A percentile compares a stretch with the other conserved stretches of the same genome.
These are phyloP conservation scores for Andrena minutula DNA, from an alignment of 2,888 invertebrate species.

Conservation along the genomic window DNA sequence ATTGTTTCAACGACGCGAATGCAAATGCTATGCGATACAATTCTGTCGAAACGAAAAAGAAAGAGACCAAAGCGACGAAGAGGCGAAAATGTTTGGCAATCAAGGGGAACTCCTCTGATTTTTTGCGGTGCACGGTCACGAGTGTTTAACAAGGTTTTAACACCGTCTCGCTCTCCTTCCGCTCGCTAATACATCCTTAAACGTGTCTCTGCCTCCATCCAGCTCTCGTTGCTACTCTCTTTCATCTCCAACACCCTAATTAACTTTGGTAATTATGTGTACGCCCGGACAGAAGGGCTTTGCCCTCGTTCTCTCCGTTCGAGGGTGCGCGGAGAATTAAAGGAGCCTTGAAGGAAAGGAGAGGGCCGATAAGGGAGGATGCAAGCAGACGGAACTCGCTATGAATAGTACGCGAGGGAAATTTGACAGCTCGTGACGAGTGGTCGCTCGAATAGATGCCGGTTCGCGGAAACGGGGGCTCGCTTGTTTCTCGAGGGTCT, in stretches of 20 bases:
- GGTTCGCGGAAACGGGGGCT: constrained; percentile 23
- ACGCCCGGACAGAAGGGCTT: constrained; percentile 61
- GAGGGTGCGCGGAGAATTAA: not conserved
- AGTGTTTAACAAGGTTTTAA: constrained; percentile 54
- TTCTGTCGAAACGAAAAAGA: not conserved
- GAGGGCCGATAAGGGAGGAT: constrained; percentile 26
- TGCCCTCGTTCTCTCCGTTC: constrained; percentile 43
- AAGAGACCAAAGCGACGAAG: not conserved
- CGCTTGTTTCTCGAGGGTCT: constrained; percentile 15
- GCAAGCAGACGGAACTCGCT: constrained; percentile 40
- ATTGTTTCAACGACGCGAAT: too few species aligned
- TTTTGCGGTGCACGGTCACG: constrained; percentile 6
- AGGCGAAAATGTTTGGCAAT: constrained; percentile 9
- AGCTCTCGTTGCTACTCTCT: constrained; percentile 63
- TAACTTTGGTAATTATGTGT: constrained; percentile 78
- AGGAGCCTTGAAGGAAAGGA: constrained; percentile 19
- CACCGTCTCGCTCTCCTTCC: constrained; percentile 41
- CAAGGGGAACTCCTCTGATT: constrained; percentile 29
- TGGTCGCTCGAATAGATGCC: constrained; percentile 27
- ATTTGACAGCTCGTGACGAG: constrained; percentile 53
- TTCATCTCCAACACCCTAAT: constrained; percentile 77
- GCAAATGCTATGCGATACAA: not conserved
- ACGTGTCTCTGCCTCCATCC: constrained; percentile 29
- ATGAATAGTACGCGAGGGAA: constrained; percentile 56
- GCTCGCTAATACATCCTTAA: constrained; percentile 68